Evolutionary conservation across 35 echinoderm and acorn worm species (phyloP).

Genomic region (Chiridota heheva): DNA sequence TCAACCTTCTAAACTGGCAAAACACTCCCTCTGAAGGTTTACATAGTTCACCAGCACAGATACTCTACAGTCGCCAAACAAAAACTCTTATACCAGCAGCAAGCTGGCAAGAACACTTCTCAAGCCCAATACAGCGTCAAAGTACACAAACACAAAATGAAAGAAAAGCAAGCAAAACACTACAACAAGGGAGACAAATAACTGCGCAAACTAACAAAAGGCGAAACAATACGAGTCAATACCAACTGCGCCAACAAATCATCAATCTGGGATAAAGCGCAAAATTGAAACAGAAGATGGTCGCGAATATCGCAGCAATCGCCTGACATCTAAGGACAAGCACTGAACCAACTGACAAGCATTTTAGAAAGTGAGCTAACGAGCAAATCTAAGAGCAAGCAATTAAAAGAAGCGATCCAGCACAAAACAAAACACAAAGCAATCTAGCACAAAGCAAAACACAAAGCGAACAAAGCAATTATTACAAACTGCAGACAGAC

Average conservation of each 20-base stretch:
- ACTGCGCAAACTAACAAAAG: not conserved
- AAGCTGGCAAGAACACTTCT: not conserved
- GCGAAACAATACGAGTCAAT: conserved; percentile 5
- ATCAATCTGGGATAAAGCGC: conserved; percentile 33
- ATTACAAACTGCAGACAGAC: no score
- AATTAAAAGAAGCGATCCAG: no score
- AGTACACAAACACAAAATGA: not conserved
- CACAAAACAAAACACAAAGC: no score
- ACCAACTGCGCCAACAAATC: not conserved
- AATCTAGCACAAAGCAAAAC: no score
- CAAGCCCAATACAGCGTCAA: not conserved
- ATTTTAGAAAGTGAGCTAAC: no score
- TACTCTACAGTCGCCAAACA: conserved; percentile 25
- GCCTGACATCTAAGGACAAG: no score
- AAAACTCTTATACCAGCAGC: not conserved
- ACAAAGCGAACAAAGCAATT: no score
- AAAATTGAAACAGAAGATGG: conserved; percentile 44
- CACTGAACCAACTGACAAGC: no score
- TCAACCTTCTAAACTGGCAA: conserved; percentile 54
- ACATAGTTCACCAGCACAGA: conserved; percentile 19
- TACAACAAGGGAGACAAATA: conserved; percentile 31
- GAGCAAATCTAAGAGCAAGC: no score
- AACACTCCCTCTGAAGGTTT: conserved; percentile 58
- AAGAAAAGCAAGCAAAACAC: not conserved
- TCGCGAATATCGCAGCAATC: conserved; percentile 16